Evolutionary conservation across 2,888 invertebrate genomes (phyloP), one percentile per base, ranked within the genome.

Genomic region (Lordiphosa andalusiaca): DNA sequence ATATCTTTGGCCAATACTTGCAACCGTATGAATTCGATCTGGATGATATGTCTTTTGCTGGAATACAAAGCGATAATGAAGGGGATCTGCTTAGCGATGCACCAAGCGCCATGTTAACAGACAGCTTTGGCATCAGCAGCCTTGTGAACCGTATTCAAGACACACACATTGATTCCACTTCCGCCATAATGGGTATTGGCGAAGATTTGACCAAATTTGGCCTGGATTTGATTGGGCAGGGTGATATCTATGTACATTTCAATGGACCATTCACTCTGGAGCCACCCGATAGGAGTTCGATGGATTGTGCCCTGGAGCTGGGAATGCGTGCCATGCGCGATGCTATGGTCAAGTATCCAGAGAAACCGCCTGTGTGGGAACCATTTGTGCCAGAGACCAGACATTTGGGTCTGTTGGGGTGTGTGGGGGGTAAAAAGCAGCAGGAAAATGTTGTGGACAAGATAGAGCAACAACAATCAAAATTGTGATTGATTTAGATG

Each of bases 291-390:
- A 63, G 80, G 6, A 71, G 37, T 25, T 69, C 73, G 4, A 60
- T 67, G 41, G 58, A 63, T 12, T 61, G 69, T 7, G 66, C 71
- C 13, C 23, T 77, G 7, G 77, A 82, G 56, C 40, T 83, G 42
- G 83, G 83, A 9, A 82, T 82, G 77, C 76, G 77, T 0, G 80
- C 61, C 13, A 71, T 77, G 76, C 63, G 77, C 0, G 69, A 80
- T 38, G 67, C 73, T 0, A 67, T 82, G 33, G 55, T 59, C 2
- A 49, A 53, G 12, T 47, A 57, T 57, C 73, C 76, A 2, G 9
- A 21, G 0, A 37, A 40, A 49, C 52, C 80, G 0, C 80, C 80
- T 0, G 35, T 53, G 30, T 77, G 83, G 80, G 80, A 83, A n/a
- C 57, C 67, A 0, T 75, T 75, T 25, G 69, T 65, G 13, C 76